phyloP scores from a whole-genome alignment of 2,888 invertebrate species.

The Dicyrtoma fusca region DNA sequence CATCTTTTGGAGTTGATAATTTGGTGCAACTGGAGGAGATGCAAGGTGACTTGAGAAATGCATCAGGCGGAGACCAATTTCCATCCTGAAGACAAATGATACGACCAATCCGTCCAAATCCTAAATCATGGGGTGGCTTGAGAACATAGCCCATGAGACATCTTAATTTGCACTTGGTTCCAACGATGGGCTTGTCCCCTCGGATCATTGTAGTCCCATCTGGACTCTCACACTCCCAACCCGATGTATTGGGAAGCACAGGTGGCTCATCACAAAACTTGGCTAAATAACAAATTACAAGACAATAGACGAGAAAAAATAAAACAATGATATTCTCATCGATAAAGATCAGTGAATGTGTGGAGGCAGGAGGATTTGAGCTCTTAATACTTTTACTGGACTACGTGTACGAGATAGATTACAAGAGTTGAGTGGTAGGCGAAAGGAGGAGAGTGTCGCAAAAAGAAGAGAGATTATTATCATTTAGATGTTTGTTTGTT shows the following conservation, averaged over 20 bases:
- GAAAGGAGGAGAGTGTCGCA: conserved; percentile 1
- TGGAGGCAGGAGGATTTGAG: background rate
- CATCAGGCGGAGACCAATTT: conserved; percentile 51
- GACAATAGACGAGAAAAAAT: conserved; percentile 25
- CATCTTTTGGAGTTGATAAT: conserved; percentile 62
- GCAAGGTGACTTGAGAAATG: conserved; percentile 43
- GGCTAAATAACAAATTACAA: conserved; percentile 41
- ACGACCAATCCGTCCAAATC: conserved; percentile 28
- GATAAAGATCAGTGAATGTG: conserved; percentile 8
- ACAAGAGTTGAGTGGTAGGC: conserved; percentile 1
- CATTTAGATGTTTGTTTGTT: background rate
- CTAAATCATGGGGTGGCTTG: conserved; percentile 35
- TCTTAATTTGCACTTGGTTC: conserved; percentile 52
- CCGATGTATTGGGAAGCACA: conserved; percentile 46
- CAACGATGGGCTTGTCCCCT: conserved; percentile 42
- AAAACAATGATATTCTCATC: conserved; percentile 7
- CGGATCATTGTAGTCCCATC: conserved; percentile 35
- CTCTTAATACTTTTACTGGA: background rate
- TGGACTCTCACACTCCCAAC: conserved; percentile 55
- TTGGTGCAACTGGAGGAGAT: conserved; percentile 61
- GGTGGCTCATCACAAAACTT: conserved; percentile 54
- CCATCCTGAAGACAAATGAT: conserved; percentile 53
- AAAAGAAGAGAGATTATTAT: background rate
- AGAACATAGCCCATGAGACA: conserved; percentile 50
- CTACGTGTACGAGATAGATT: too few species aligned